Evolutionary conservation across 2,797 vertebrate species (phyloP).

Genomic region (Acanthiza pusilla): DNA sequence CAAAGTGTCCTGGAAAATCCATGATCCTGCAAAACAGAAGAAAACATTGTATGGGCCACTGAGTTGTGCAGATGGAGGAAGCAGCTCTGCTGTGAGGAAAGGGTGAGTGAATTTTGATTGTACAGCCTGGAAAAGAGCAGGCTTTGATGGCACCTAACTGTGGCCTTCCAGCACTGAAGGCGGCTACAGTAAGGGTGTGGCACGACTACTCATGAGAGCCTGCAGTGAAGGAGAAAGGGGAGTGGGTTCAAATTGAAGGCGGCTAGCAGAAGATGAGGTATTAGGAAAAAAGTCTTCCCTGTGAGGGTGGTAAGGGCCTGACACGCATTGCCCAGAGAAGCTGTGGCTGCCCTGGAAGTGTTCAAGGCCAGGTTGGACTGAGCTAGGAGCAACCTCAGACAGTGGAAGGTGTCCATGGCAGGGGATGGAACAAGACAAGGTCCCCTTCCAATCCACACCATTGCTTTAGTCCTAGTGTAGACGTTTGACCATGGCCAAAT

Average conservation of each 20-base stretch:
- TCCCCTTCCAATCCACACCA: too few species aligned
- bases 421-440: too few species aligned
- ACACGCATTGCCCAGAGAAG: not conserved
- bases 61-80: fast-evolving
- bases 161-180: too few species aligned
- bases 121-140: not conserved
- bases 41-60: not conserved
- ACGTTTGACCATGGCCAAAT: too few species aligned
- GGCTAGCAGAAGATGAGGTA: fast-evolving
- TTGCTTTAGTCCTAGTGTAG: not conserved
- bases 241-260: fast-evolving
- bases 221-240: not conserved
- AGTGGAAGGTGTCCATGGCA: fast-evolving
- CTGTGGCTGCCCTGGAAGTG: not conserved
- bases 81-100: not conserved
- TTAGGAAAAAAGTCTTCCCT: not conserved
- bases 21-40: constrained; percentile 77
- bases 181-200: too few species aligned
- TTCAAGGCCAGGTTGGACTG: fast-evolving
- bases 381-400: not conserved
- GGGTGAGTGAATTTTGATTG: fast-evolving
- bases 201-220: not conserved
- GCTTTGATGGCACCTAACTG: too few species aligned
- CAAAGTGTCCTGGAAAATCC: constrained; percentile 98
- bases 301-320: not conserved